Base-by-base conservation (phyloP, 2,888 invertebrate species). In the Apeira syringaria region DNA sequence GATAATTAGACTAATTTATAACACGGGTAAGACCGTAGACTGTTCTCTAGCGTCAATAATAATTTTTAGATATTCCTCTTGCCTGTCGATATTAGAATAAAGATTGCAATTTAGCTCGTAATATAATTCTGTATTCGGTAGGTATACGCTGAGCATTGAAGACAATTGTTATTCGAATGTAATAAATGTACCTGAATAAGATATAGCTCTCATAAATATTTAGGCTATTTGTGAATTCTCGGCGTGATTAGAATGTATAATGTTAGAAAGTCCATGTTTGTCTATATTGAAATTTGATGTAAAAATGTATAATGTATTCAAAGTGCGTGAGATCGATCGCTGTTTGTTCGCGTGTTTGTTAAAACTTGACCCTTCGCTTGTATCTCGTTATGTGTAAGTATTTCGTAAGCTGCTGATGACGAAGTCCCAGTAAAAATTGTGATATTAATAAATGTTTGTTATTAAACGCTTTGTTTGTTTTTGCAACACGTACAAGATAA, bases 391-490 rank as follows among this genome's bases (percentile, higher is more conserved):
- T 61, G 64, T 59, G 48, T 70, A 59, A 67, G 64, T 68, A 62
- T 29, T 26, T 33, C 42, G 44, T 44, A 38, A 72, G 54, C 58
- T 64, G 63, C 22, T 12, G 31, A 31, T 63, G 64, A 61, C 60
- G 63, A 72, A 74, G 78, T 80, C 76, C 81, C 77, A 78, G 83
- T n/a, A 80, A 74, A 81, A 86, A 82, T 80, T 88, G 88, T 89
- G 88, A 89, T 88, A 89, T 86, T 82, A 88, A 80, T 82, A 84
- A 83, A 82, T 74, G 80, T 84, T 83, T 79, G 75, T 79, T 75
- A 36, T 50, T 50, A 59, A 46, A 58, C 10, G 17, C 32, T 40
- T 18, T 33, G 40, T 47, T 29, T 53, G 54, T 30, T 43, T 43
- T 4, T 15, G 8, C 22, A 22, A 31, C 12, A 10, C n/a, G 5